These are phyloP conservation scores for Drosophila crucigera DNA, from an alignment of 2,888 invertebrate species.

Conservation along the genomic window DNA sequence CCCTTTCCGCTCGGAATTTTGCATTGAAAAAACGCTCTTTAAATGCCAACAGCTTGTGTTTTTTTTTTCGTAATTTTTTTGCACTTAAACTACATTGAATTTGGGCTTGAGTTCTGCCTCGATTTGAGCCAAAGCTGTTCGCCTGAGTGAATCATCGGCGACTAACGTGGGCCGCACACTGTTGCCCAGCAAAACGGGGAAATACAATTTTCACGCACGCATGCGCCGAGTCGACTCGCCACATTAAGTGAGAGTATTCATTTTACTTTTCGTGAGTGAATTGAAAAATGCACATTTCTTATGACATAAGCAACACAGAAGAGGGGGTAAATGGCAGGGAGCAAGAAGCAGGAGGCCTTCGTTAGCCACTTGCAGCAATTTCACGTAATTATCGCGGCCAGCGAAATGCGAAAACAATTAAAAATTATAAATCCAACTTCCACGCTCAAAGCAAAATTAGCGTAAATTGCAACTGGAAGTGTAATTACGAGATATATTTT, in stretches of 20 bases:
- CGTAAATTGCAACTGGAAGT: constrained; percentile 57
- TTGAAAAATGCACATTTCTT: constrained; percentile 33
- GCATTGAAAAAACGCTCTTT: constrained; percentile 47
- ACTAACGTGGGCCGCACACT: not conserved
- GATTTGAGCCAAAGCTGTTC: constrained; percentile 20
- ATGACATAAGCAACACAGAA: constrained; percentile 55
- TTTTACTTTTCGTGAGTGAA: constrained; percentile 67
- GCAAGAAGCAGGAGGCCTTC: constrained; percentile 13
- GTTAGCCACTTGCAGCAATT: constrained; percentile 43
- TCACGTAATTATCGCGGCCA: constrained; percentile 42
- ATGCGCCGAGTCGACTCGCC: constrained; percentile 61
- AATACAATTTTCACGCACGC: constrained; percentile 80
- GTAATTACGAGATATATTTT: constrained; percentile 48
- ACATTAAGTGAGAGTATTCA: constrained; percentile 69
- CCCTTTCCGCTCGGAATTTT: constrained; percentile 65
- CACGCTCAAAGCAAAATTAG: constrained; percentile 55
- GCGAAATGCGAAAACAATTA: constrained; percentile 56
- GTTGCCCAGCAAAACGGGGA: constrained; percentile 50
- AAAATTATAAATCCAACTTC: constrained; percentile 58
- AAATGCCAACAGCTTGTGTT: constrained; percentile 67
- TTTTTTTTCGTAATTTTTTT: constrained; percentile 36
- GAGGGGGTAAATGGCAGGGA: not conserved
- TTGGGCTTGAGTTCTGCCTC: constrained; percentile 35
- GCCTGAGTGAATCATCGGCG: constrained; percentile 42
- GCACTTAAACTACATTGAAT: constrained; percentile 46